phyloP scores from a whole-genome alignment of 2,113 vertebrate genomes.

The Pygoscelis adeliae region DNA sequence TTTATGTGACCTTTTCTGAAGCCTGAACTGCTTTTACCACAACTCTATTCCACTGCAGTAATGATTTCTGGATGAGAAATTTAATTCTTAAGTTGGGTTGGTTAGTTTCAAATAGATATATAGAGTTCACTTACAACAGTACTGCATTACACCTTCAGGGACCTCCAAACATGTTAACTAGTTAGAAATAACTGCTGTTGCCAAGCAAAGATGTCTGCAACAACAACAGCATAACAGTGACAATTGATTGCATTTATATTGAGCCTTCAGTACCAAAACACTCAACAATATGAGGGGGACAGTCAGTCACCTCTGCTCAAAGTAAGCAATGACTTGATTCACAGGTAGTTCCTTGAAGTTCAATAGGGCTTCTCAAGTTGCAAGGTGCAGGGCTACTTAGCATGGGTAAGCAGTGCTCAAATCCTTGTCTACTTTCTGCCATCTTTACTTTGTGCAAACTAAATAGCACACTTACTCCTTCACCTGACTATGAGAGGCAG shows the following conservation, averaged over 20 bases:
- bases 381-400: not conserved
- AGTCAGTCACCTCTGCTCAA: not conserved
- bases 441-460: not conserved
- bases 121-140: not conserved
- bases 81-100: constrained; percentile 37
- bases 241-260: not conserved
- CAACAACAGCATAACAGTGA: not conserved
- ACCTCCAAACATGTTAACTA: not conserved
- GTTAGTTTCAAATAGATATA: constrained; percentile 43
- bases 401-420: not conserved
- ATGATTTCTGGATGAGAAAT: constrained; percentile 46
- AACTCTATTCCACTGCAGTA: constrained; percentile 13
- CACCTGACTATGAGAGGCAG: not conserved
- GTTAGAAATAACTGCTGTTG: constrained; percentile 30
- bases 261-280: not conserved
- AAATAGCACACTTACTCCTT: not conserved
- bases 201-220: constrained; percentile 9
- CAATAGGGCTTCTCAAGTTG: not conserved
- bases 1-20: constrained; percentile 54
- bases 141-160: not conserved
- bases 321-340: not conserved
- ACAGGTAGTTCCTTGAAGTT: not conserved
- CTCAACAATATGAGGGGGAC: not conserved
- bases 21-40: constrained; percentile 37
- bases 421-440: not conserved